These are phyloP conservation scores for Boleophthalmus pectinirostris DNA, from an alignment of 2,113 vertebrate genomes.

Conservation along the genomic window DNA sequence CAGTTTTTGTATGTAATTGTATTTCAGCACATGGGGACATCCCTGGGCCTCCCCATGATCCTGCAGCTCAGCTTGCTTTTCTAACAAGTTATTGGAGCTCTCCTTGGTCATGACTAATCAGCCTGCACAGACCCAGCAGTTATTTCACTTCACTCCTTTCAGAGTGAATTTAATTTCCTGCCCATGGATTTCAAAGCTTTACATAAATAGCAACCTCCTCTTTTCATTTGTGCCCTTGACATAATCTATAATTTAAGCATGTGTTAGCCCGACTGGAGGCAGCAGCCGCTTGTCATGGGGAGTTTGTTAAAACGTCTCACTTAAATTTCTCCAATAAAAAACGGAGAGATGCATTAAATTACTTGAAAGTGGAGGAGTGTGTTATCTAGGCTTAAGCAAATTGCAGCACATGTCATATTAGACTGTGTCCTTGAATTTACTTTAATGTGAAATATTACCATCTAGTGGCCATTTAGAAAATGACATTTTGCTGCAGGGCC, in stretches of 20 bases:
- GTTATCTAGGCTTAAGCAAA: constrained; percentile 55
- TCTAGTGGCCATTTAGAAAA: constrained; percentile 42
- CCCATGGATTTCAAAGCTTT: constrained; percentile 68
- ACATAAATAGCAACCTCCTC: constrained; percentile 60
- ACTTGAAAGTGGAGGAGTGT: constrained; percentile 35
- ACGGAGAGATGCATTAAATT: constrained; percentile 51
- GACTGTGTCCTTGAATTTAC: constrained; percentile 15
- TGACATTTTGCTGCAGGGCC: neutral
- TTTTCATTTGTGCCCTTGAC: constrained; percentile 65
- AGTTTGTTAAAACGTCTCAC: constrained; percentile 63
- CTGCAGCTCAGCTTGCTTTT: constrained; percentile 11
- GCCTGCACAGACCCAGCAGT: constrained; percentile 41
- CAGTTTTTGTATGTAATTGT: neutral
- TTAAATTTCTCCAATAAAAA: constrained; percentile 47
- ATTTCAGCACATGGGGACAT: neutral
- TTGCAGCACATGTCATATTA: constrained; percentile 41
- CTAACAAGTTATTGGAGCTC: constrained; percentile 22
- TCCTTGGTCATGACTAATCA: constrained; percentile 55
- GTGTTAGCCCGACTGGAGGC: constrained; percentile 51
- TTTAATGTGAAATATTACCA: constrained; percentile 35
- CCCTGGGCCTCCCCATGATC: neutral
- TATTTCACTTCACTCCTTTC: constrained; percentile 51
- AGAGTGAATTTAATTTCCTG: constrained; percentile 74
- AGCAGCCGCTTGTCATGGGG: constrained; percentile 47
- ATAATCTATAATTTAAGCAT: constrained; percentile 71